phyloP scores from a whole-genome alignment of 1,140 invertebrate species.

The Cyclina sinensis region DNA sequence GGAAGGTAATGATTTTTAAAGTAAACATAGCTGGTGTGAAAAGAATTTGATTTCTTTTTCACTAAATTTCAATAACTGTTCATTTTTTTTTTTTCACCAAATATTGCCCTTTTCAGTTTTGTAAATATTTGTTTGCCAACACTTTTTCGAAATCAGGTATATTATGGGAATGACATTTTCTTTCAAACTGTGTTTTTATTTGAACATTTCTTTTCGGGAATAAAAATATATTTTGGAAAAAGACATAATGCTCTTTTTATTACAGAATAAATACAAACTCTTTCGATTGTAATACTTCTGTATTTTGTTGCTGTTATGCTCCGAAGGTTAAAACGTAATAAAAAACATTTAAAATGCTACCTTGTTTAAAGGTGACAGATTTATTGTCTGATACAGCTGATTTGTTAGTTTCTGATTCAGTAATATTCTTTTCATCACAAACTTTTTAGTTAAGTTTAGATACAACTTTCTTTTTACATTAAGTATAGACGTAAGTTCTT shows the following conservation, averaged over 20 bases:
- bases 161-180: background rate
- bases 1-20: too few species aligned
- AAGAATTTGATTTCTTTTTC: too few species aligned
- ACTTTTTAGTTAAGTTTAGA: background rate
- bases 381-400: background rate
- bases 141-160: background rate
- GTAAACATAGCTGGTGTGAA: too few species aligned
- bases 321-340: background rate
- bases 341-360: background rate
- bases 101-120: background rate
- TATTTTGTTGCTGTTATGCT: background rate
- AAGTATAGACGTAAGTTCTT: too few species aligned
- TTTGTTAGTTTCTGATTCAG: too few species aligned
- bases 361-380: background rate
- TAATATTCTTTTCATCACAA: background rate
- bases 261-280: background rate
- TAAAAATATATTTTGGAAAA: constrained; percentile 23
- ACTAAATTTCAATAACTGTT: background rate
- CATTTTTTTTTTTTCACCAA: background rate
- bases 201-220: background rate
- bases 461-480: too few species aligned
- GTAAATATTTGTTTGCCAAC: constrained; percentile 20
- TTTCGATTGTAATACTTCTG: background rate
- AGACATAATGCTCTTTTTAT: constrained; percentile 14
- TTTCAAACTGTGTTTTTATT: constrained; percentile 22